Evolutionary conservation across 37 sponge, comb jelly and placozoan genomes (phyloP).

Genomic region (Aphrocallistes beatrix): DNA sequence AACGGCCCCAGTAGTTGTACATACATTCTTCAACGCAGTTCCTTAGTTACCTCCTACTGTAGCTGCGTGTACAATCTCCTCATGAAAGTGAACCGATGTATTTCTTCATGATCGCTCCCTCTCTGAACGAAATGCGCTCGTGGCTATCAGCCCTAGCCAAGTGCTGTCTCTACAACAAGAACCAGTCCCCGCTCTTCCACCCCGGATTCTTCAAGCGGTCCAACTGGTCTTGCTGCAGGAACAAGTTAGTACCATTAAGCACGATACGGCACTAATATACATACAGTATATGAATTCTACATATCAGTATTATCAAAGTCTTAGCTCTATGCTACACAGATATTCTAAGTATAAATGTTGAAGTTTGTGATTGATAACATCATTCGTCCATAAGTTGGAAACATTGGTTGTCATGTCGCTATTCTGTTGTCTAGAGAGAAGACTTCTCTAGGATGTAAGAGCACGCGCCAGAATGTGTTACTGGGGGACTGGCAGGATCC

Average conservation of each 20-base stretch:
- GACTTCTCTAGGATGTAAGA: constrained; percentile 66
- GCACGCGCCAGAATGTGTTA: constrained; percentile 65
- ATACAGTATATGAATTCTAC: too few species aligned
- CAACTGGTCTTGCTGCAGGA: constrained; percentile 88
- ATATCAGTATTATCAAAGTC: too few species aligned
- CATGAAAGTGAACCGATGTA: background rate
- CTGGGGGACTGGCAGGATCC: constrained; percentile 96
- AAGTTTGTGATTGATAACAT: too few species aligned
- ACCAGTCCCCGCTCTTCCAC: constrained; percentile 67
- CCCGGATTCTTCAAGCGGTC: constrained; percentile 69
- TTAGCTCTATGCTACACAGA: too few species aligned
- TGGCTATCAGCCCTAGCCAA: constrained; percentile 95
- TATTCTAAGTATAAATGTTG: too few species aligned
- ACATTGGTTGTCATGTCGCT: too few species aligned
- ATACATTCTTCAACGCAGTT: too few species aligned
- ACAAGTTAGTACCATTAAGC: background rate
- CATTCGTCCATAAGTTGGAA: too few species aligned
- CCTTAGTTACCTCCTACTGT: too few species aligned
- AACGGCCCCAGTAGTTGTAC: too few species aligned
- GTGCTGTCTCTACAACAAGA: constrained; percentile 73
- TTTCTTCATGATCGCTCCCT: constrained; percentile 34
- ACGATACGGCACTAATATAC: background rate
- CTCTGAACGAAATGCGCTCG: constrained; percentile 78
- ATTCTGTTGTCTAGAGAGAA: background rate
- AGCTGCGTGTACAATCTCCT: background rate